Evolutionary conservation across 2,113 vertebrate genomes (phyloP), one percentile per base, ranked within the genome.

Genomic region (Microtus oregoni): DNA sequence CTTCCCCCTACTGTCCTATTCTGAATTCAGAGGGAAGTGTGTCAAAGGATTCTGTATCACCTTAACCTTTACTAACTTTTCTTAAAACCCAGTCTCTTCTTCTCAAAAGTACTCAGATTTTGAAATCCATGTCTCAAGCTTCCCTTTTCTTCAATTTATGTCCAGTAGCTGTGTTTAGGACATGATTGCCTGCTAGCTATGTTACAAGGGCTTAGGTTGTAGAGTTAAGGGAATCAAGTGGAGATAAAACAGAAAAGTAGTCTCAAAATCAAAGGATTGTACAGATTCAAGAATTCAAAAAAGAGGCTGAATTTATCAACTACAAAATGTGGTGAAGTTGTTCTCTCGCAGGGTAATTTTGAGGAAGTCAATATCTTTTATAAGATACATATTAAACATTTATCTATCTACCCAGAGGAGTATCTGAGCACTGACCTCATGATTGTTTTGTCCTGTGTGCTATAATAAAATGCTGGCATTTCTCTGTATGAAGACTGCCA

Each of bases 1-100:
- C 9, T 24, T 1, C 12, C 19, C 63, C 4, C 9, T 17, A 14
- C 0, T 20, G 2, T 68, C 6, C 10, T 90, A 22, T 61, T 88
- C 26, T 90, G n/a, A 92, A 72, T 47, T 13, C 52, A 50, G 1
- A 24, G 13, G 38, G 11, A 63, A 76, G 5, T 75, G 67, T 65
- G 1, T 63, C 30, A 50, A 58, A 91, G 47, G 10, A 7, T 47
- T n/a, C 4, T 50, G 11, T 24, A 15, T 7, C 2, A 9, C 65
- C 41, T 4, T 50, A 41, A 22, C 15, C 47, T 44, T 63, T 63
- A n/a, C 67, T 6, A 28, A 15, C 24, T 81, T n/a, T 50, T 55
- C 8, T 28, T 47, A 22, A 82, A 35, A 72, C 47, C 41, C 26
- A 58, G 3, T 7, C 35, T 52, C 38, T n/a, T 17, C 19, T 91